Conservation (phyloP, 2,888 invertebrate genomes). For the Ecliptopera silaceata region DNA sequence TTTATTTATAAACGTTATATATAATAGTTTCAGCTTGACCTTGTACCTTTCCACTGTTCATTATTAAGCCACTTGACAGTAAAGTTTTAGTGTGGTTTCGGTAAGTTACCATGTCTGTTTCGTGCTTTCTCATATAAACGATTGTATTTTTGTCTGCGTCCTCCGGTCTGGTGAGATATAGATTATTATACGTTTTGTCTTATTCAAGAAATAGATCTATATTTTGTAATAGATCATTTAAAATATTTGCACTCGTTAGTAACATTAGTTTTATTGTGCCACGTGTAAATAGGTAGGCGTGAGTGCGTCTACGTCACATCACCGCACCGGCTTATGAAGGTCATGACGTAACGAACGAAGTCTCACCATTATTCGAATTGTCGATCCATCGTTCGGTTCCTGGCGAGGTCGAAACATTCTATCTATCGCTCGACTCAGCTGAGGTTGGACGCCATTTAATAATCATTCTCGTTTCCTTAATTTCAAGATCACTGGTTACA, state of each 20-base stretch:
- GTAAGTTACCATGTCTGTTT: background rate
- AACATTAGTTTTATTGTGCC: conserved; percentile 56
- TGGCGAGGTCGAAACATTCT: conserved; percentile 68
- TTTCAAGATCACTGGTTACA: conserved; percentile 49
- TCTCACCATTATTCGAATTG: conserved; percentile 70
- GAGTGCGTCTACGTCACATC: conserved; percentile 68
- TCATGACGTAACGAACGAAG: conserved; percentile 71
- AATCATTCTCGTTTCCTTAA: conserved; percentile 57
- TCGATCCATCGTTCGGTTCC: conserved; percentile 69
- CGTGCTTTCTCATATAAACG: conserved; percentile 10
- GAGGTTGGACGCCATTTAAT: conserved; percentile 59
- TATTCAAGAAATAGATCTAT: background rate
- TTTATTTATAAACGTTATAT: background rate
- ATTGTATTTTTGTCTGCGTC: background rate
- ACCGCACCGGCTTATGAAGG: conserved; percentile 66
- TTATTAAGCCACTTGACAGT: background rate
- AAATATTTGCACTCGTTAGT: conserved; percentile 43
- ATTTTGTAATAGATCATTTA: conserved; percentile 28
- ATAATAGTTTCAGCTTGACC: background rate
- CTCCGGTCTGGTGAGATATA: background rate
- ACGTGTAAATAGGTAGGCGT: conserved; percentile 71
- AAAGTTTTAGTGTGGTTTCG: conserved; percentile 1
- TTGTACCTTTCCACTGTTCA: background rate
- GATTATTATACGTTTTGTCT: background rate
- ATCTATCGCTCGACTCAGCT: conserved; percentile 48